phyloP scores from a whole-genome alignment of 2,888 invertebrate species.

The Nasonovia ribisnigri region DNA sequence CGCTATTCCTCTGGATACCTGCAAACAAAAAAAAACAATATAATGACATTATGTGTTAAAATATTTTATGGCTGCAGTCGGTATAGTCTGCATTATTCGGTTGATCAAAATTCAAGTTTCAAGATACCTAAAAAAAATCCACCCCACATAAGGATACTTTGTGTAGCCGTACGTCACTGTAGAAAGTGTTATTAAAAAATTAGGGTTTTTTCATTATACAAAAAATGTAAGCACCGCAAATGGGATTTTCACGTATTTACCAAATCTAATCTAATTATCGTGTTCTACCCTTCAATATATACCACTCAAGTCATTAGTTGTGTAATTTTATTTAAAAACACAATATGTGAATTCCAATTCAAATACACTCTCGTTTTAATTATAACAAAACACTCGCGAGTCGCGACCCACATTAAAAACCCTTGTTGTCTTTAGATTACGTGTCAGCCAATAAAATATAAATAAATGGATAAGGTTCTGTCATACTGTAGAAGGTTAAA shows the following conservation, averaged over 20 bases:
- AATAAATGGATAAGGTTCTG: not conserved
- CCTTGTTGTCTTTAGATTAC: not conserved
- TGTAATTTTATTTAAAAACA: constrained; percentile 26
- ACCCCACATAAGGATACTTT: not conserved
- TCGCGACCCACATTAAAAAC: not conserved
- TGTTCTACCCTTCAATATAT: constrained; percentile 21
- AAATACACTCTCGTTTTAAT: not conserved
- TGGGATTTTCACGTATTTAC: constrained; percentile 18
- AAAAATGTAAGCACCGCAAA: not conserved
- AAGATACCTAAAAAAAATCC: constrained; percentile 16
- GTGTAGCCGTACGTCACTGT: too few relatives aligned
- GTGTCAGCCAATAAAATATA: constrained; percentile 1
- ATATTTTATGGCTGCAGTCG: constrained; percentile 2
- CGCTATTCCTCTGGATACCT: not conserved
- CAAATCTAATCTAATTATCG: constrained; percentile 34
- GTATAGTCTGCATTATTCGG: not conserved
- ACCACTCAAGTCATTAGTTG: not conserved
- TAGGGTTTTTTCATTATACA: not conserved
- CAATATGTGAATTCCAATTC: not conserved
- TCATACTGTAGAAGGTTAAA: not conserved
- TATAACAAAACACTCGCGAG: not conserved
- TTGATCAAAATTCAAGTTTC: not conserved
- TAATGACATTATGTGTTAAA: not conserved
- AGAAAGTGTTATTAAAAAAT: not conserved
- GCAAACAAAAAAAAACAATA: not conserved